A percentile compares a stretch with the other conserved stretches of the same genome.
phyloP scores from a whole-genome alignment of 2,888 invertebrate species.

The Eubasilissa splendida region DNA sequence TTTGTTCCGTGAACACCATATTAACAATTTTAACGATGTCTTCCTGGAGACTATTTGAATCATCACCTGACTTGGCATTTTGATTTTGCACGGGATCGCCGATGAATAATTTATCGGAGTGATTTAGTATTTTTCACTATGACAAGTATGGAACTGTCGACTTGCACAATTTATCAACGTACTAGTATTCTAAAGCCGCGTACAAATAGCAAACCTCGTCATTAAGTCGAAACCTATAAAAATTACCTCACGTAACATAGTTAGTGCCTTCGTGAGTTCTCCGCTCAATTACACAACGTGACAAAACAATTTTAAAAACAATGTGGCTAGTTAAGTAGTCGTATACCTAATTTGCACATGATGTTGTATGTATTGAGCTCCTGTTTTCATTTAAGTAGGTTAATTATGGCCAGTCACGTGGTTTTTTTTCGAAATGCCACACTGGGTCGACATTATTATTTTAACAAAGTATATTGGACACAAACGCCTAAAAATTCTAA shows the following conservation, averaged over 20 bases:
- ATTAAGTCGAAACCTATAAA: constrained; percentile 55
- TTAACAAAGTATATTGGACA: no score
- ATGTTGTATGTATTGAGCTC: background rate
- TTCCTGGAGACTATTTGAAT: no score
- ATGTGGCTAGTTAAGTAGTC: background rate
- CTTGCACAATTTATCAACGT: constrained; percentile 22
- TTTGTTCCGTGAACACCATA: no score
- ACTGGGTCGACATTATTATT: no score
- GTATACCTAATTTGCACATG: background rate
- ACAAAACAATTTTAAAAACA: constrained; percentile 35
- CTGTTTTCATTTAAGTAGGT: constrained; percentile 2
- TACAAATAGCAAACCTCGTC: constrained; percentile 30
- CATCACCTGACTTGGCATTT: no score
- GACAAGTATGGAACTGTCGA: constrained; percentile 1
- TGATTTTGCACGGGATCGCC: no score
- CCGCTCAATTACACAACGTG: constrained; percentile 34
- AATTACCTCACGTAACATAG: constrained; percentile 55
- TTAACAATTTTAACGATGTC: no score
- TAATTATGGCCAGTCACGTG: background rate
- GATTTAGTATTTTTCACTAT: no score
- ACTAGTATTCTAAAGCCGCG: constrained; percentile 29
- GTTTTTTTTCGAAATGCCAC: background rate
- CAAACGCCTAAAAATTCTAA: no score
- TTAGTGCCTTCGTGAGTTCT: constrained; percentile 55
- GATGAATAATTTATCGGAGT: no score